Base-by-base conservation (phyloP, 1,140 invertebrate genomes). In the Heliothis subflexa region DNA sequence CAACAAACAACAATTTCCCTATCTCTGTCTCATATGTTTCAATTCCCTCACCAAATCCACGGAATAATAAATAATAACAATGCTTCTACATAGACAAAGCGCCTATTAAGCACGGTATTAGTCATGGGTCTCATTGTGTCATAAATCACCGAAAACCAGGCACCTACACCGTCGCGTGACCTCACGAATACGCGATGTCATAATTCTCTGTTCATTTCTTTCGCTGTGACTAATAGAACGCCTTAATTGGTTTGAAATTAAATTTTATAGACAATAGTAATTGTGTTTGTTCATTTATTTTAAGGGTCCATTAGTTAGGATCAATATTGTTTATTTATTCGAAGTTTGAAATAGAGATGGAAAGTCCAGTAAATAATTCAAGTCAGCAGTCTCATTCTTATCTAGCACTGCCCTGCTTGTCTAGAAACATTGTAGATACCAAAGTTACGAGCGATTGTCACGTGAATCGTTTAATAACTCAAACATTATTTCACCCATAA, bases 71-170 rank as follows among this genome's bases (percentile, higher is more conserved):
- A 77, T 68, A 77, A 68, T 68, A 77, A 77, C 74, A 66, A 68
- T 68, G 21, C 18, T 47, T 45, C 64, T 45, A 28, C 74, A 78
- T 79, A 84, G 78, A 82, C 80, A 82, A 81, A 84, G 76, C 78
- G 33, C 25, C 55, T 81, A 77, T 76, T 78, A 79, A 83, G 68
- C 77, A 11, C 2, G 18, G 83, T 82, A 85, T 89, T 89, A 89
- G 86, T 89, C 88, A 89, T 83, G 81, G 80, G 83, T 80, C 78
- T 80, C 68, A 68, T 80, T 72, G 75, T 76, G 66, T 81, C 83
- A 92, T 94, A 93, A 93, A 93, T 94, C 91, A 93, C 89, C 90
- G 85, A 93, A 89, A 93, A 93, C 85, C 86, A 84, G 86, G 85
- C 86, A 84, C 84, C 80, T 81, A 79, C 72, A 64, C 50, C 79